Conservation (phyloP, 1,140 invertebrate species). For the Drosophila ercepeae region DNA sequence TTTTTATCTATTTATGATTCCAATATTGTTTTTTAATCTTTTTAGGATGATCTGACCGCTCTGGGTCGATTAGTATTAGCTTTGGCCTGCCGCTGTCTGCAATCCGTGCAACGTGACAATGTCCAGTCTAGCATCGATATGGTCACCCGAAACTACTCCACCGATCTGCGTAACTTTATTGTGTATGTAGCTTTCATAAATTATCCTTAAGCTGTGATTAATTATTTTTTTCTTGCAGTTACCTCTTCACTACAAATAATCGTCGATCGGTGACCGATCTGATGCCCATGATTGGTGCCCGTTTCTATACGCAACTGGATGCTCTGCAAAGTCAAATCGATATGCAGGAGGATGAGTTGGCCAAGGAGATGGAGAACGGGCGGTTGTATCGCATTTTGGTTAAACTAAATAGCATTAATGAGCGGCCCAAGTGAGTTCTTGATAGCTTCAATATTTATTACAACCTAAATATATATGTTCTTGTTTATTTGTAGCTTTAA, state of each 20-base stretch:
- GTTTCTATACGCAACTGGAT: slow-evolving; percentile 98
- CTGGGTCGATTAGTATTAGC: slow-evolving; percentile 96
- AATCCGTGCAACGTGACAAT: slow-evolving; percentile 93
- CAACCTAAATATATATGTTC: background rate
- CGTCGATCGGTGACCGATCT: slow-evolving; percentile 95
- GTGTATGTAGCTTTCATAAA: slow-evolving; percentile 86
- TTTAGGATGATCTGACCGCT: slow-evolving; percentile 95
- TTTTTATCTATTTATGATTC: too few species aligned
- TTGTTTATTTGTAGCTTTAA: slow-evolving; percentile 87
- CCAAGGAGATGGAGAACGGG: slow-evolving; percentile 97
- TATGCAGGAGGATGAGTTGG: slow-evolving; percentile 94
- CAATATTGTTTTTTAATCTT: background rate
- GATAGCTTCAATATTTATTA: background rate
- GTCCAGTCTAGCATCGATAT: slow-evolving; percentile 94
- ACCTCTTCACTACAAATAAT: slow-evolving; percentile 89
- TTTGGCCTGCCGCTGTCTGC: slow-evolving; percentile 94
- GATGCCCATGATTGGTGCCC: slow-evolving; percentile 99
- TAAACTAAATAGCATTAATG: slow-evolving; percentile 96
- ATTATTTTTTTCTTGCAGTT: slow-evolving; percentile 84
- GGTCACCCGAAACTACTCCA: slow-evolving; percentile 94
- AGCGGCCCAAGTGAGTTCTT: slow-evolving; percentile 92
- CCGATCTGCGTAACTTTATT: slow-evolving; percentile 97
- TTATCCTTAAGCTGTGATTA: background rate
- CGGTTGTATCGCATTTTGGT: slow-evolving; percentile 94
- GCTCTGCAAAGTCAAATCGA: slow-evolving; percentile 94